Conservation (phyloP, 1,140 invertebrate species). For the Orchesella cincta region DNA sequence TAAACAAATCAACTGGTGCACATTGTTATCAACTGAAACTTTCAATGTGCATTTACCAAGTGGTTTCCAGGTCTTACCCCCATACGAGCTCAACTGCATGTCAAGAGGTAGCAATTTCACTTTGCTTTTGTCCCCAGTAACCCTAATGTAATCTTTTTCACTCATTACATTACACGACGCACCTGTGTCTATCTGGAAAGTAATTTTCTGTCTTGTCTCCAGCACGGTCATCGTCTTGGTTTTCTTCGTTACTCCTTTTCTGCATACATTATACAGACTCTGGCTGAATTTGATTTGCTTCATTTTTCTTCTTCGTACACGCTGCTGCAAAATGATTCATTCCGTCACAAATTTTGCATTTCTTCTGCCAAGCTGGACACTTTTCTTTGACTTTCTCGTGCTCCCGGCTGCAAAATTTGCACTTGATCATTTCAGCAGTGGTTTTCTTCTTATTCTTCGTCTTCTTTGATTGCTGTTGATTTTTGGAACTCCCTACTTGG, state of each 20-base stretch:
- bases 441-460: neutral
- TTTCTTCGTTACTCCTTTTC: no score
- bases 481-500: neutral
- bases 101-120: no score
- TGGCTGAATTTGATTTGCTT: no score
- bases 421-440: neutral
- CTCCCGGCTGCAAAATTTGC: constrained; percentile 19
- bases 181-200: no score
- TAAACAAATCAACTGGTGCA: neutral
- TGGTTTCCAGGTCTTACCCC: neutral
- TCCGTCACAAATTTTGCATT: neutral
- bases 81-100: neutral
- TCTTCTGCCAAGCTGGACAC: constrained; percentile 7
- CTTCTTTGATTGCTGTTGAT: no score
- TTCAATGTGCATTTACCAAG: neutral
- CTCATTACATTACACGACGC: no score
- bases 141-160: no score
- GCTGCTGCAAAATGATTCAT: neutral
- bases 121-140: no score
- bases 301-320: neutral
- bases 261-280: no score
- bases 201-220: no score
- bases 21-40: neutral
- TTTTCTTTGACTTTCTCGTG: constrained; percentile 8
- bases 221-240: no score